A percentile compares a stretch with the other conserved stretches of the same genome.
Conservation (phyloP, 2,888 invertebrate genomes). For the Cryptosula pallasiana region DNA sequence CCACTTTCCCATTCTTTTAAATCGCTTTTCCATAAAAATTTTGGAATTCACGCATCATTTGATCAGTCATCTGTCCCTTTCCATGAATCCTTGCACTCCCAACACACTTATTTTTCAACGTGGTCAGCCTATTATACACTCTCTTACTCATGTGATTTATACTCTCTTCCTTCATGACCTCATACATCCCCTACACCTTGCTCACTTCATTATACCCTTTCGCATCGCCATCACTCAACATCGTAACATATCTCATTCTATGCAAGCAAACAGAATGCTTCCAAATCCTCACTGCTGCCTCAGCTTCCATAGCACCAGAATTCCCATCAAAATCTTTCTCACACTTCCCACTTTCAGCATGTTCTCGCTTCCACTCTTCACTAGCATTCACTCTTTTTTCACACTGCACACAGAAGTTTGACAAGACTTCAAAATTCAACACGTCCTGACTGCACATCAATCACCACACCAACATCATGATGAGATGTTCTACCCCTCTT, state of each 20-base stretch:
- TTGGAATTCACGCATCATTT: not conserved
- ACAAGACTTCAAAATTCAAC: not conserved
- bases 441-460: not conserved
- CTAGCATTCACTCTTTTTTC: not conserved
- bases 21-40: not conserved
- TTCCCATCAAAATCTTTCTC: not conserved
- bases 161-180: not conserved
- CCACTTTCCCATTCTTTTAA: not conserved
- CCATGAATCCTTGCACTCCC: not conserved
- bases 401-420: no score
- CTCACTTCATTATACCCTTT: not conserved
- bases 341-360: not conserved
- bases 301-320: not conserved
- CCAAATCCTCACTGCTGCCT: not conserved
- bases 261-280: not conserved
- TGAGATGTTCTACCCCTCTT: not conserved
- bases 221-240: not conserved
- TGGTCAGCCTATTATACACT: not conserved
- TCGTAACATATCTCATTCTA: not conserved
- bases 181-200: not conserved
- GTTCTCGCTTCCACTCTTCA: constrained; percentile 2
- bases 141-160: not conserved
- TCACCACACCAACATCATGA: not conserved
- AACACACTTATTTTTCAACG: not conserved
- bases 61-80: not conserved